Conservation (phyloP, 2,888 invertebrate genomes). For the Psylliodes chrysocephalus region DNA sequence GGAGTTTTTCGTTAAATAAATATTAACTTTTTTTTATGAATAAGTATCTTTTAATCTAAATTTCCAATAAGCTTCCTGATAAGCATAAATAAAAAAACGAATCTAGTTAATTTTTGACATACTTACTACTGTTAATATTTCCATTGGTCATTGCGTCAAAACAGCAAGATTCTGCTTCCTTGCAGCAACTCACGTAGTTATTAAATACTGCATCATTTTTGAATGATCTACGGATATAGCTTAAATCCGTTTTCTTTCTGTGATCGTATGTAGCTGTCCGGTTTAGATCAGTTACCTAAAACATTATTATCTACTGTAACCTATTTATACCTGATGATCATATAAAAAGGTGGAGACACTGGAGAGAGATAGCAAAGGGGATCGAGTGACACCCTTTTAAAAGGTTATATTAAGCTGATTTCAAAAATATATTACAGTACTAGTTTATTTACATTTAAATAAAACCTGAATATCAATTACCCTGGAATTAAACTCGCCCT, state of each 20-base stretch:
- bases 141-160: conserved; percentile 48
- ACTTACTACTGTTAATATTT: conserved; percentile 52
- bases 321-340: too few relatives aligned
- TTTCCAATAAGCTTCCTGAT: neutral
- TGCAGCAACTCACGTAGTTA: conserved; percentile 55
- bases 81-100: neutral
- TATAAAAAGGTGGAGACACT: neutral
- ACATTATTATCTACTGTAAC: conserved; percentile 4
- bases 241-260: conserved; percentile 35
- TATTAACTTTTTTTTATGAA: too few relatives aligned
- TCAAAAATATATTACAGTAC: neutral
- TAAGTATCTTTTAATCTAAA: too few relatives aligned
- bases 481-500: too few relatives aligned
- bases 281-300: conserved; percentile 41
- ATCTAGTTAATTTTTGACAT: too few relatives aligned
- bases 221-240: conserved; percentile 52
- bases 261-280: conserved; percentile 43
- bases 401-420: neutral
- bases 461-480: too few relatives aligned
- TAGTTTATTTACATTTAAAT: neutral
- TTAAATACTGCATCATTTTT: conserved; percentile 48
- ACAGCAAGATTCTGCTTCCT: conserved; percentile 57
- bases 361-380: too few relatives aligned
- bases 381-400: neutral
- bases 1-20: too few relatives aligned